Conservation (phyloP, 2,888 invertebrate genomes). For the Xanthia togata region DNA sequence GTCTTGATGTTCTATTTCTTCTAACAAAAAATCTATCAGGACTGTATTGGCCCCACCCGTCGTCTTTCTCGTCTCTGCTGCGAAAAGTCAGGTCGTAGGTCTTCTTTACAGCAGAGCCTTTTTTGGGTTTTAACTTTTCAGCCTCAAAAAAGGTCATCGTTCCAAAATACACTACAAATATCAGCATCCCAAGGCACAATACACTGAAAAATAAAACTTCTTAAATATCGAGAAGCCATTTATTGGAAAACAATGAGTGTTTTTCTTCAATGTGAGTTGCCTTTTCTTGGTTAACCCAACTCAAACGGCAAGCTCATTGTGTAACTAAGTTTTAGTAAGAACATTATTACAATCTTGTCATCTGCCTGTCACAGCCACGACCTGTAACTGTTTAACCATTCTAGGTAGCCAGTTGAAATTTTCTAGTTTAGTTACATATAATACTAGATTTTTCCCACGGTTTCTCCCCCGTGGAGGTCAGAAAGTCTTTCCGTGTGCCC, state of each 20-base stretch:
- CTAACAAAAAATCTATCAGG: neutral
- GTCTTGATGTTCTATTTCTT: neutral
- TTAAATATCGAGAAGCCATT: slow-evolving; percentile 1
- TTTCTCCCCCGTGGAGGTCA: too few species aligned
- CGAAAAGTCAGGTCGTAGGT: neutral
- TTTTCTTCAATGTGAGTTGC: neutral
- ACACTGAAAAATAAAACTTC: slow-evolving; percentile 33
- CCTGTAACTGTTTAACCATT: neutral
- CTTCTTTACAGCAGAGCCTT: neutral
- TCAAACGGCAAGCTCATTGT: neutral
- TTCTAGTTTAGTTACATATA: neutral
- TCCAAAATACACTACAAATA: slow-evolving; percentile 25
- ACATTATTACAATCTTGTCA: neutral
- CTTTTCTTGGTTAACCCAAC: neutral
- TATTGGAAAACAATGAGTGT: neutral
- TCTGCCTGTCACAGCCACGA: neutral
- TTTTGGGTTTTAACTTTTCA: neutral
- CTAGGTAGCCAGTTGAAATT: neutral
- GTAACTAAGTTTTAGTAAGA: neutral
- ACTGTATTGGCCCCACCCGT: neutral
- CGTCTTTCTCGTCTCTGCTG: neutral
- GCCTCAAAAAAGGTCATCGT: slow-evolving; percentile 1
- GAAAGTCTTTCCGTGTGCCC: too few species aligned
- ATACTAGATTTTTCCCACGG: neutral
- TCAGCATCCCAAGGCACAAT: slow-evolving; percentile 13